Conservation (phyloP, 2,113 vertebrate genomes). For the Aptenodytes forsteri region DNA sequence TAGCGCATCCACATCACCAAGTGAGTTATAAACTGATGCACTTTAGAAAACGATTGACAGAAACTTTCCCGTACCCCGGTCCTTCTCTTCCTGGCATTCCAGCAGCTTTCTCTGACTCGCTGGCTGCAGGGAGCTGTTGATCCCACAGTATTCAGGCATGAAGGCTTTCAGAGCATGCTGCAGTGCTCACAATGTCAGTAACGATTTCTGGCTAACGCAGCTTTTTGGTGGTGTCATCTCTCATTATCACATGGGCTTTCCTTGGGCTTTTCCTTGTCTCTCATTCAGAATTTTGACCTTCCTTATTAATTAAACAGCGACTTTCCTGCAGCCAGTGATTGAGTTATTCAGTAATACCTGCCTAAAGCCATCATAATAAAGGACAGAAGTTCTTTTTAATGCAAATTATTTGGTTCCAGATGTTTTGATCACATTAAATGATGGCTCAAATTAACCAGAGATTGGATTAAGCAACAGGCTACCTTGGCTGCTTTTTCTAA, state of each 20-base stretch:
- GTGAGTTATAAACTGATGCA: neutral
- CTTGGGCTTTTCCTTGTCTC: constrained; percentile 67
- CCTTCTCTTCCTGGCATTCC: neutral
- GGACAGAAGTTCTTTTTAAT: constrained; percentile 60
- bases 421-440: constrained; percentile 61
- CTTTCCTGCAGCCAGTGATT: constrained; percentile 56
- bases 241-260: constrained; percentile 59
- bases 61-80: neutral
- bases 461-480: constrained; percentile 60
- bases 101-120: neutral
- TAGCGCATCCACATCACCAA: neutral
- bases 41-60: neutral
- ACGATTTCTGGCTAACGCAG: neutral
- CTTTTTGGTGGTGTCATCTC: constrained; percentile 60
- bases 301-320: constrained; percentile 57
- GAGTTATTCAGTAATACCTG: constrained; percentile 67
- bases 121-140: neutral
- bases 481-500: constrained; percentile 63
- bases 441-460: constrained; percentile 58
- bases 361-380: constrained; percentile 61
- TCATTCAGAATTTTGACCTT: constrained; percentile 68
- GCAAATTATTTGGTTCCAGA: constrained; percentile 64
- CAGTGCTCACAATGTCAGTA: constrained; percentile 23
- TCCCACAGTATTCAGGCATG: neutral
- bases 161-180: neutral